These are phyloP conservation scores for Colletes collaris DNA, from an alignment of 2,888 invertebrate species.

Conservation along the genomic window DNA sequence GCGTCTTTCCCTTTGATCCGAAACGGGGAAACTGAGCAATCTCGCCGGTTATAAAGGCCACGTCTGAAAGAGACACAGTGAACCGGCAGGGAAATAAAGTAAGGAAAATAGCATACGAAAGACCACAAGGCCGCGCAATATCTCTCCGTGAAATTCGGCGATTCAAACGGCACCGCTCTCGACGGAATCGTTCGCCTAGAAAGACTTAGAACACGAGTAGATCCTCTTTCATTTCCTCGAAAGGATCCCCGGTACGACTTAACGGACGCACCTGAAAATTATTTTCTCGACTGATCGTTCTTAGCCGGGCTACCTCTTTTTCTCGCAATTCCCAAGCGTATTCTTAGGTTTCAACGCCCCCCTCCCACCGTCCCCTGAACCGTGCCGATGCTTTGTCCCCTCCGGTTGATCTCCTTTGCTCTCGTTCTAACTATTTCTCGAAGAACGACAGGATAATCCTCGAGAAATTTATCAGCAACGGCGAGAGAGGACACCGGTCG, in stretches of 20 bases:
- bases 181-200: conserved; percentile 34
- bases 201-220: conserved; percentile 19
- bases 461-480: conserved; percentile 70
- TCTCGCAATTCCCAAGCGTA: background rate
- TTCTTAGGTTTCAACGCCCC: background rate
- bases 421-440: conserved; percentile 53
- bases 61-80: conserved; percentile 41
- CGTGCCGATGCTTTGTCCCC: background rate
- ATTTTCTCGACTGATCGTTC: conserved; percentile 63
- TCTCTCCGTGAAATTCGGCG: conserved; percentile 73
- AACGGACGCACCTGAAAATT: conserved; percentile 57
- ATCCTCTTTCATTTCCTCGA: conserved; percentile 44
- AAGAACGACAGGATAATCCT: conserved; percentile 70
- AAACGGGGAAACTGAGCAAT: conserved; percentile 60
- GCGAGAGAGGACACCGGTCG: conserved; percentile 30
- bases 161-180: conserved; percentile 44
- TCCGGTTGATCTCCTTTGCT: background rate
- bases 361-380: background rate
- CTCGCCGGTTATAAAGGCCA: conserved; percentile 52
- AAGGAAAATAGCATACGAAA: conserved; percentile 46
- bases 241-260: conserved; percentile 9
- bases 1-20: conserved; percentile 53
- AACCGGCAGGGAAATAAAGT: conserved; percentile 34
- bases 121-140: conserved; percentile 66
- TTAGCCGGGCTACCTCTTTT: conserved; percentile 1